These are phyloP conservation scores for Metridium senile DNA, from an alignment of 92 coral and sea anemone species.

Conservation along the genomic window DNA sequence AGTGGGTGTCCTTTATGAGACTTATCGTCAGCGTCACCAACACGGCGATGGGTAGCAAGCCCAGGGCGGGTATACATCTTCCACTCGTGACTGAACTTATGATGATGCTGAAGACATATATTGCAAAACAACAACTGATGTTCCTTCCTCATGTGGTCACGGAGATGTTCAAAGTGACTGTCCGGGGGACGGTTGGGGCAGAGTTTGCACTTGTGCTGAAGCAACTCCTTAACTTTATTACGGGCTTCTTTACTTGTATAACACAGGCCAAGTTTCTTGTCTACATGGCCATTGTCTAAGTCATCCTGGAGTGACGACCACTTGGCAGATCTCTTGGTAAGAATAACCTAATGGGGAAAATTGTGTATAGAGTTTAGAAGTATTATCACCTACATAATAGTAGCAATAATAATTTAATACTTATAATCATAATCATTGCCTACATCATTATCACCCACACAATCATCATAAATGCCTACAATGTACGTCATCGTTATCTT, in stretches of 20 bases:
- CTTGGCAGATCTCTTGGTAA: constrained; percentile 54
- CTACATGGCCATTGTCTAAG: constrained; percentile 7
- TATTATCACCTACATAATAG: too few species aligned
- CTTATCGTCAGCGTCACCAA: constrained; percentile 85
- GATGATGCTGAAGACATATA: constrained; percentile 78
- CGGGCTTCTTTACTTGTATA: constrained; percentile 67
- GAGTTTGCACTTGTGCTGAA: constrained; percentile 70
- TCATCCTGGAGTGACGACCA: constrained; percentile 39
- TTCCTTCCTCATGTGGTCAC: constrained; percentile 67
- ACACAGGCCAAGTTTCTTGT: constrained; percentile 57
- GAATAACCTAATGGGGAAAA: constrained; percentile 63
- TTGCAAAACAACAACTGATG: constrained; percentile 78
- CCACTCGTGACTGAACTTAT: constrained; percentile 83
- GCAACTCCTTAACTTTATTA: constrained; percentile 64
- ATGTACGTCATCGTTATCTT: neutral
- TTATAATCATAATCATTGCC: neutral
- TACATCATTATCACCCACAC: neutral
- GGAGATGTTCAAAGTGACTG: constrained; percentile 57
- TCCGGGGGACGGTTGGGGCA: constrained; percentile 64
- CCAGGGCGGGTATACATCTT: constrained; percentile 74
- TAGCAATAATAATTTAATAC: too few species aligned
- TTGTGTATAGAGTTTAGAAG: too few species aligned
- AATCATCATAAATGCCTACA: too few species aligned
- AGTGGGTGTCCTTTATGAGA: constrained; percentile 96
- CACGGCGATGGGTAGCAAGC: constrained; percentile 83